Evolutionary conservation across 2,888 invertebrate genomes (phyloP).

Genomic region (Habrosyne pyritoides): DNA sequence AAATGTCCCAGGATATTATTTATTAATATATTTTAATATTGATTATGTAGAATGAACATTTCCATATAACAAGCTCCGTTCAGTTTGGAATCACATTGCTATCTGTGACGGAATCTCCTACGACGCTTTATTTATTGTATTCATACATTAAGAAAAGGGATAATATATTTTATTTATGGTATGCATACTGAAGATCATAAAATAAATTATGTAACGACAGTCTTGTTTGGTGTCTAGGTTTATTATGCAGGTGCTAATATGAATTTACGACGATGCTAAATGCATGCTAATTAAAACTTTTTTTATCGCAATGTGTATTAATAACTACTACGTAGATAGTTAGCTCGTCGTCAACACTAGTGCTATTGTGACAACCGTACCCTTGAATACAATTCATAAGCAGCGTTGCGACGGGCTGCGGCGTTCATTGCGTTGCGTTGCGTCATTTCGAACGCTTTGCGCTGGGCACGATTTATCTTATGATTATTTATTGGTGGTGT

Average conservation of each 20-base stretch:
- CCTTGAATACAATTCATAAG: conserved; percentile 1
- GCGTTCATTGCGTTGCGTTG: not conserved
- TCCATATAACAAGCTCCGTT: no score
- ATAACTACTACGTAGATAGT: not conserved
- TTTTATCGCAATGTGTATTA: not conserved
- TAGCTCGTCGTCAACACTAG: not conserved
- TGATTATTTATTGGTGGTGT: not conserved
- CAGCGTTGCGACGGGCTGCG: not conserved
- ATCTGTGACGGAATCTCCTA: no score
- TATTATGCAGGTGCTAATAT: not conserved
- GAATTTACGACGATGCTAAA: not conserved
- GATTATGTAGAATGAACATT: no score
- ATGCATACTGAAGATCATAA: no score
- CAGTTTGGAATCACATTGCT: no score
- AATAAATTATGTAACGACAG: no score
- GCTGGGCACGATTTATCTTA: conserved; percentile 16
- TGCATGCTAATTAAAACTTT: not conserved
- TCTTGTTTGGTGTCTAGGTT: not conserved
- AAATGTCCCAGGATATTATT: no score
- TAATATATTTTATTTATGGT: no score
- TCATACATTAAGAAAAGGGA: no score
- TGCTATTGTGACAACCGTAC: not conserved
- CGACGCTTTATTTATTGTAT: no score
- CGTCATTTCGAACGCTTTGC: conserved; percentile 19
- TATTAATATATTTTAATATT: no score